Conservation (phyloP, 1,140 invertebrate genomes). For the Phymastichus coffea region DNA sequence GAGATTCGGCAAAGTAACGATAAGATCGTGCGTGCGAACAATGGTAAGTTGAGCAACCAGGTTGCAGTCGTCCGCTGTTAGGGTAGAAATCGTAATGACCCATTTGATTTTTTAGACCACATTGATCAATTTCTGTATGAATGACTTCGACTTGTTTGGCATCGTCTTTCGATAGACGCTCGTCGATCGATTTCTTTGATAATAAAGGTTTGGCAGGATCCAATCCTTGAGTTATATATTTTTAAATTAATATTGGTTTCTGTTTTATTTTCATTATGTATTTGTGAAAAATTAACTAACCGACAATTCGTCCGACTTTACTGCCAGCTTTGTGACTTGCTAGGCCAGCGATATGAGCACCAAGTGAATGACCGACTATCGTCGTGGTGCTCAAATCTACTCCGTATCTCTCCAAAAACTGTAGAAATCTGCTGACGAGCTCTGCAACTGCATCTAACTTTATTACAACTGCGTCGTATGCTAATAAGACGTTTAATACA, state of each 20-base stretch:
- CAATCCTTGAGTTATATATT: no score
- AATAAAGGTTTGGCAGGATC: conserved; percentile 56
- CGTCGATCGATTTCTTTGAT: conserved; percentile 29
- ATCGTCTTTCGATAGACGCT: conserved; percentile 43
- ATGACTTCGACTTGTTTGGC: conserved; percentile 56
- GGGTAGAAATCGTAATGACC: conserved; percentile 69
- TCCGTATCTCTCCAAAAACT: conserved; percentile 1
- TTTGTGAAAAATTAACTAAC: background rate
- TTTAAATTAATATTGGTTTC: no score
- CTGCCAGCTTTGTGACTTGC: conserved; percentile 18
- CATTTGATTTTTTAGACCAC: conserved; percentile 36
- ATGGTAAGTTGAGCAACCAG: conserved; percentile 56
- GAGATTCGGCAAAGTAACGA: conserved; percentile 42
- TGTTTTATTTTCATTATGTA: no score
- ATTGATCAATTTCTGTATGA: conserved; percentile 48
- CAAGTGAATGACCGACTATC: conserved; percentile 48
- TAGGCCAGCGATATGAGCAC: conserved; percentile 58
- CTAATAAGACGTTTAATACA: background rate
- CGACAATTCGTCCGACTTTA: background rate
- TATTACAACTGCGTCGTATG: background rate
- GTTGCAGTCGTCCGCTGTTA: conserved; percentile 70
- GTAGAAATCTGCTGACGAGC: background rate
- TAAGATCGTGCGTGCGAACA: conserved; percentile 31
- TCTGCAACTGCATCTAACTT: background rate
- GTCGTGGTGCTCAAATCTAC: background rate